These are phyloP conservation scores for Paradoxurus hermaphroditus DNA, from an alignment of 2,113 vertebrate species.

Conservation along the genomic window DNA sequence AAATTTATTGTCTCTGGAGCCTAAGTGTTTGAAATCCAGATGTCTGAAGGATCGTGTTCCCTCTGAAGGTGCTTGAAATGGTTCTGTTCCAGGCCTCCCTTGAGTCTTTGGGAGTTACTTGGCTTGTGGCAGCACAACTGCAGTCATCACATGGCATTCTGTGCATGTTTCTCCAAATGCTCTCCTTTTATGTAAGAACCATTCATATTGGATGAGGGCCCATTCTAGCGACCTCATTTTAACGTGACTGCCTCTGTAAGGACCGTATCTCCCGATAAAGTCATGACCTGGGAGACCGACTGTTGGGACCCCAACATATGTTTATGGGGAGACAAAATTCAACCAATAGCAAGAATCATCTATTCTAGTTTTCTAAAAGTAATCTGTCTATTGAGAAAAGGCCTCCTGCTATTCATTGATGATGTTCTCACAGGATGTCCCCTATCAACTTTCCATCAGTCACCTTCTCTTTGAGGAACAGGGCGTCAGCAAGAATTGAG, in stretches of 20 bases:
- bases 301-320: neutral
- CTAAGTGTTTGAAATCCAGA: neutral
- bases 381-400: no score
- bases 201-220: neutral
- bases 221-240: neutral
- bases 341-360: constrained; percentile 33
- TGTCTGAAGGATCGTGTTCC: neutral
- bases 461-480: no score
- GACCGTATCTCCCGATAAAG: neutral
- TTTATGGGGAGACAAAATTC: neutral
- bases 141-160: neutral
- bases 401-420: no score
- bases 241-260: neutral
- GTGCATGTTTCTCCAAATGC: neutral
- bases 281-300: no score
- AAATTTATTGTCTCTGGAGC: neutral
- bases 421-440: no score
- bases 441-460: no score
- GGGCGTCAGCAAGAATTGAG: no score
- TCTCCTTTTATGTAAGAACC: neutral
- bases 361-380: no score
- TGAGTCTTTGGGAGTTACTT: neutral
- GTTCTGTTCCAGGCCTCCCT: neutral
- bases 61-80: neutral
- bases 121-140: neutral